These are phyloP conservation scores for Sebastes taczanowskii DNA, from an alignment of 2,797 vertebrate species.

Conservation along the genomic window DNA sequence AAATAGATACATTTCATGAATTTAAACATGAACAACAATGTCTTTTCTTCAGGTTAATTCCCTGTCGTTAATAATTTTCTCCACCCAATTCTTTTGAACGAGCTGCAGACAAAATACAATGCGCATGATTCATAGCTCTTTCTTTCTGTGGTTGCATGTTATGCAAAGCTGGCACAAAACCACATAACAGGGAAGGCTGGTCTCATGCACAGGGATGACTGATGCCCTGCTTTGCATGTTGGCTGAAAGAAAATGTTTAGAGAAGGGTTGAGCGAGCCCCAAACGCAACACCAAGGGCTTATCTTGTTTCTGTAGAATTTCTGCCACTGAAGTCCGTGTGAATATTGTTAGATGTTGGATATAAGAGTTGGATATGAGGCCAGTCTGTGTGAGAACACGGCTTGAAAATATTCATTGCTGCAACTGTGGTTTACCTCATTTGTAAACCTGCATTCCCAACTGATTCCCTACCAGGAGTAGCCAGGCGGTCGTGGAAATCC, in stretches of 20 bases:
- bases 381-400: not conserved
- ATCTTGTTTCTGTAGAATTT: slow-evolving; percentile 68
- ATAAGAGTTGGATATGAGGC: slow-evolving; percentile 15
- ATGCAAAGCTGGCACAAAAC: slow-evolving; percentile 23
- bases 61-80: not conserved
- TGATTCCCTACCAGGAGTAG: not conserved
- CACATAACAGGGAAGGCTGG: slow-evolving; percentile 20
- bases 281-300: slow-evolving; percentile 52
- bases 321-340: slow-evolving; percentile 1
- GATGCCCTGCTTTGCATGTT: slow-evolving; percentile 54
- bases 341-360: slow-evolving; percentile 21
- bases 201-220: slow-evolving; percentile 31
- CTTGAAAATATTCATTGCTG: not conserved
- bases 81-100: not conserved
- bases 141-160: slow-evolving; percentile 7
- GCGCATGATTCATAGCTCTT: slow-evolving; percentile 23
- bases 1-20: not conserved
- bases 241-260: slow-evolving; percentile 63
- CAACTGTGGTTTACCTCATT: not conserved
- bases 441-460: not conserved
- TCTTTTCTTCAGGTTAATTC: not conserved
- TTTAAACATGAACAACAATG: not conserved
- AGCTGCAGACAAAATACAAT: not conserved
- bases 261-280: slow-evolving; percentile 49
- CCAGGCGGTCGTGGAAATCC: not conserved